Percentiles rank a stretch among this genome's conserved stretches.
Conservation (phyloP, 2,888 invertebrate species). For the Nephrocerus scutellatus region DNA sequence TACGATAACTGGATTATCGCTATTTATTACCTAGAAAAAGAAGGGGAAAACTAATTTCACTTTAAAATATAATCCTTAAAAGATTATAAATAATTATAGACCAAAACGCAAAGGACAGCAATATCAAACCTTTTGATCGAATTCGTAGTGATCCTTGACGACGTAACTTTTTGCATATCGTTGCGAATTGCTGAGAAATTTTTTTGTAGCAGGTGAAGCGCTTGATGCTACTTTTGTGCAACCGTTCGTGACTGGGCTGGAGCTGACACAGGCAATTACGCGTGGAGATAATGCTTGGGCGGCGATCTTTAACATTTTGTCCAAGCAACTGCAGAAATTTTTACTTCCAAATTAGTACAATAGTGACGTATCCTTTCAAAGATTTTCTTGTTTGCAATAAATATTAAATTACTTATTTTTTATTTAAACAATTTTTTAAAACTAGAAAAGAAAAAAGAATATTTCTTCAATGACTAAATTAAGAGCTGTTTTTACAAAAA, state of each 20-base stretch:
- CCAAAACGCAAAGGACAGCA: neutral
- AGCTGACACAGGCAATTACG: constrained; percentile 27
- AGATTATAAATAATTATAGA: constrained; percentile 3
- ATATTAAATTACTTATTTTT: too few relatives aligned
- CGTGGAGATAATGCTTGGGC: constrained; percentile 34
- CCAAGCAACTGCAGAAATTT: too few relatives aligned
- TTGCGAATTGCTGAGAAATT: constrained; percentile 37
- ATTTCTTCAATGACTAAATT: too few relatives aligned
- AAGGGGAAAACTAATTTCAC: constrained; percentile 1
- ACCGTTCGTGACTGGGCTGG: constrained; percentile 28
- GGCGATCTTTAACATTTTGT: constrained; percentile 37
- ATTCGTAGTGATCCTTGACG: constrained; percentile 70
- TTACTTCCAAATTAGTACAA: too few relatives aligned
- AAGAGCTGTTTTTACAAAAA: too few relatives aligned
- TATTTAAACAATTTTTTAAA: too few relatives aligned
- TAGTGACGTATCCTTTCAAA: too few relatives aligned
- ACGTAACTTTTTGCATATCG: constrained; percentile 40
- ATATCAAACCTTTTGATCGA: constrained; percentile 60
- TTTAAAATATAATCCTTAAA: neutral
- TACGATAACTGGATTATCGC: constrained; percentile 76
- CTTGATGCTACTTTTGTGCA: constrained; percentile 16
- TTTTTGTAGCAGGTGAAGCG: constrained; percentile 31
- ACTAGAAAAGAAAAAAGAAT: too few relatives aligned
- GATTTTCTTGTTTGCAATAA: too few relatives aligned
- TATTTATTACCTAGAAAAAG: constrained; percentile 63